Percentiles rank a stretch among this genome's conserved stretches.
Evolutionary conservation across 2,797 vertebrate species (phyloP).

Genomic region (Myotis daubentonii): DNA sequence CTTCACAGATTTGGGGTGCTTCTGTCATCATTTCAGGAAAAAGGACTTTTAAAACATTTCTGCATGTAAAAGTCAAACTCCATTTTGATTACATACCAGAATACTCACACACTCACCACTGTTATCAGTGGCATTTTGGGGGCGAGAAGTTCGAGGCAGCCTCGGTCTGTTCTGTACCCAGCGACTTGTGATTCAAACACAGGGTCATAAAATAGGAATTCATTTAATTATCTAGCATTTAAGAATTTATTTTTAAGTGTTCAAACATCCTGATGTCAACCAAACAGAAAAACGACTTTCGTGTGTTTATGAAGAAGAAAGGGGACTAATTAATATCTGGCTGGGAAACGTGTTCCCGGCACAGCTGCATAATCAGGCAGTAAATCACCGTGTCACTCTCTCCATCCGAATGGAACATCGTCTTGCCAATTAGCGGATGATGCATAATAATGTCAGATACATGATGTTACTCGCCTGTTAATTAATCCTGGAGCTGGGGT

Average conservation of each 20-base stretch:
- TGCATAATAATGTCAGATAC: conserved; percentile 85
- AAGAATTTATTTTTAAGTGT: conserved; percentile 7
- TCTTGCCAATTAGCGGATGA: conserved; percentile 87
- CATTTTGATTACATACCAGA: too few relatives aligned
- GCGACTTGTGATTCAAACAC: neutral
- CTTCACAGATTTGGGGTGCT: neutral
- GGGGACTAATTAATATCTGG: conserved; percentile 80
- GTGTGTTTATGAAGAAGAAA: conserved; percentile 70
- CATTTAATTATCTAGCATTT: neutral
- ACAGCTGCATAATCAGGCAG: conserved; percentile 84
- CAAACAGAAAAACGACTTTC: conserved; percentile 24
- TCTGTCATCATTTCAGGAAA: neutral
- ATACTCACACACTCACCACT: neutral
- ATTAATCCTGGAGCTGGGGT: conserved; percentile 84
- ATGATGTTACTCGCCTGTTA: conserved; percentile 82
- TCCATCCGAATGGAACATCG: conserved; percentile 83
- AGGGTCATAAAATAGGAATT: neutral
- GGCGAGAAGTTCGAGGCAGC: neutral
- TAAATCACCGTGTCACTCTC: conserved; percentile 83
- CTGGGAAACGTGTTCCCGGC: conserved; percentile 82
- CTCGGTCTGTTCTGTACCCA: neutral
- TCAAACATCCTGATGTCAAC: conserved; percentile 54
- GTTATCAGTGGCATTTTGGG: neutral
- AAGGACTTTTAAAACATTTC: neutral
- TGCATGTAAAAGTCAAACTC: neutral